Conservation (phyloP, 2,888 invertebrate genomes). For the Microplitis manilae region DNA sequence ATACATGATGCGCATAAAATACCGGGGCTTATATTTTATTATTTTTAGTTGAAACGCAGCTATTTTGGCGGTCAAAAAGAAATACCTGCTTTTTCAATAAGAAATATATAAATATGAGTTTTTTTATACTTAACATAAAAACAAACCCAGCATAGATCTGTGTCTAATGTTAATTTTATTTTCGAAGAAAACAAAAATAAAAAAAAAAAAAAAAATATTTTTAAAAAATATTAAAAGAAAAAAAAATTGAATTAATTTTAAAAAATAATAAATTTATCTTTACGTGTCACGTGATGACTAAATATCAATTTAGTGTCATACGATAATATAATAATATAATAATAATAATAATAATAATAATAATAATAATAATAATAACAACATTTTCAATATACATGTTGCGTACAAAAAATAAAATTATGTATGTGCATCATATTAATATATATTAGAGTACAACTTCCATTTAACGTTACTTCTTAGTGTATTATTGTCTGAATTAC, state of each 20-base stretch:
- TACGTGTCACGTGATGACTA: constrained; percentile 5
- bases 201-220: neutral
- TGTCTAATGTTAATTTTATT: too few species aligned
- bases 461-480: neutral
- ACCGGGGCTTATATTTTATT: neutral
- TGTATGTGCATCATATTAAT: neutral
- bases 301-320: neutral
- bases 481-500: constrained; percentile 12
- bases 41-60: neutral
- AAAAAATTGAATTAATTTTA: neutral
- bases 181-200: neutral
- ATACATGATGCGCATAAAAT: neutral
- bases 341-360: neutral
- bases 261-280: constrained; percentile 5
- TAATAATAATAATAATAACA: neutral
- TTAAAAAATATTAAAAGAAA: neutral
- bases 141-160: too few species aligned
- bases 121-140: neutral
- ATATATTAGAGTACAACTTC: constrained; percentile 15
- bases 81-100: neutral
- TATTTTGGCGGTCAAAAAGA: neutral
- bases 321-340: neutral
- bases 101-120: neutral
- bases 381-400: neutral
- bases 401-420: neutral